These are phyloP conservation scores for Cydia amplana DNA, from an alignment of 1,140 invertebrate species.

Conservation along the genomic window DNA sequence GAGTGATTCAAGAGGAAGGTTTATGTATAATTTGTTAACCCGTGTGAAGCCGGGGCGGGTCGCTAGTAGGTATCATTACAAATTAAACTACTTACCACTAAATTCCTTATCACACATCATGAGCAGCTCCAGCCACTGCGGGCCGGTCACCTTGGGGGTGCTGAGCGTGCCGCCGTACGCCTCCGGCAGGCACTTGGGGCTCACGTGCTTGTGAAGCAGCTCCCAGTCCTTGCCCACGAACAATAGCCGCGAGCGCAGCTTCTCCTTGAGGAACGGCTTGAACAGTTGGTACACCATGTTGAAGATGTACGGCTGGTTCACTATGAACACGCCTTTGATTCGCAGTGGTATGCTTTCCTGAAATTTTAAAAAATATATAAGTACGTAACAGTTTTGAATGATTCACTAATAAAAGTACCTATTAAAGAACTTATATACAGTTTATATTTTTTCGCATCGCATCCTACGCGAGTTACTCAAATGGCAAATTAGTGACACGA, in stretches of 20 bases:
- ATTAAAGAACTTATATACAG: neutral
- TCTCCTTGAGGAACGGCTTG: constrained; percentile 91
- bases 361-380: constrained; percentile 45
- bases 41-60: too few species aligned
- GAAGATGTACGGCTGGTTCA: constrained; percentile 94
- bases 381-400: too few species aligned
- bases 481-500: too few species aligned
- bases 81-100: constrained; percentile 77
- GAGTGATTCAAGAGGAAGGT: too few species aligned
- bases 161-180: constrained; percentile 89
- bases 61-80: too few species aligned
- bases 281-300: constrained; percentile 93
- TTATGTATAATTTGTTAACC: too few species aligned
- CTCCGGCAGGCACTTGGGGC: constrained; percentile 87
- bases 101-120: constrained; percentile 87
- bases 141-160: constrained; percentile 82
- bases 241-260: constrained; percentile 86
- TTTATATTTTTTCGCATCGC: too few species aligned
- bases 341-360: constrained; percentile 90
- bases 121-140: constrained; percentile 87
- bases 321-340: constrained; percentile 91
- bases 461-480: too few species aligned
- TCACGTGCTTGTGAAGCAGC: constrained; percentile 88
- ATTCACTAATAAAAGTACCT: too few species aligned
- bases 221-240: constrained; percentile 92